A percentile compares a stretch with the other conserved stretches of the same genome.
Evolutionary conservation across 2,888 invertebrate species (phyloP).

Genomic region (Poecilus cupreus): DNA sequence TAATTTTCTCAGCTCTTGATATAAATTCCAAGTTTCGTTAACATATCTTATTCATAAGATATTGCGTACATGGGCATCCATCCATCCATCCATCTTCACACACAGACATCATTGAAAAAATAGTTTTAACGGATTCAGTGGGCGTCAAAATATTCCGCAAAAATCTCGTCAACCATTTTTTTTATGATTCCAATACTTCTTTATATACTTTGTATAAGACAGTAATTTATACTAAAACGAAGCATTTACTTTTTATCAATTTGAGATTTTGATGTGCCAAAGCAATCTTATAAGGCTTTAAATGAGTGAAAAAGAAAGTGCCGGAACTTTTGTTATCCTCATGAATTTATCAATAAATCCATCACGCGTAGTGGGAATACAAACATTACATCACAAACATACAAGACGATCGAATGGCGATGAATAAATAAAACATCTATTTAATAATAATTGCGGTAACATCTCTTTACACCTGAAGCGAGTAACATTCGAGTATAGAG

Average conservation of each 20-base stretch:
- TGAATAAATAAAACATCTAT: conserved; percentile 48
- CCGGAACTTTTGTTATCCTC: conserved; percentile 10
- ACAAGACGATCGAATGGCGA: not conserved
- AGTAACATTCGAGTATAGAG: not conserved
- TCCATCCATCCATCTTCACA: too few relatives aligned
- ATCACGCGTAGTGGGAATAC: conserved; percentile 24
- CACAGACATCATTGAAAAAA: too few relatives aligned
- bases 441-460: conserved; percentile 46
- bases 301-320: conserved; percentile 18
- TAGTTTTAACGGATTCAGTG: too few relatives aligned
- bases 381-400: conserved; percentile 24
- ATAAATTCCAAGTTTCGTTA: too few relatives aligned
- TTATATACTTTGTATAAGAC: too few relatives aligned
- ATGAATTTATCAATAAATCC: conserved; percentile 34
- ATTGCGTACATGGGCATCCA: too few relatives aligned
- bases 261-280: conserved; percentile 3
- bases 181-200: too few relatives aligned
- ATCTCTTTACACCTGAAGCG: conserved; percentile 8
- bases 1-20: too few relatives aligned
- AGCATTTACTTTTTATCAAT: not conserved
- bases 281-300: not conserved
- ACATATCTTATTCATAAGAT: too few relatives aligned
- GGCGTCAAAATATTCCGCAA: too few relatives aligned
- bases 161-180: too few relatives aligned
- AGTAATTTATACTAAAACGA: too few relatives aligned